Evolutionary conservation across 2,113 vertebrate species (phyloP).

Genomic region (Peucedramus taeniatus): DNA sequence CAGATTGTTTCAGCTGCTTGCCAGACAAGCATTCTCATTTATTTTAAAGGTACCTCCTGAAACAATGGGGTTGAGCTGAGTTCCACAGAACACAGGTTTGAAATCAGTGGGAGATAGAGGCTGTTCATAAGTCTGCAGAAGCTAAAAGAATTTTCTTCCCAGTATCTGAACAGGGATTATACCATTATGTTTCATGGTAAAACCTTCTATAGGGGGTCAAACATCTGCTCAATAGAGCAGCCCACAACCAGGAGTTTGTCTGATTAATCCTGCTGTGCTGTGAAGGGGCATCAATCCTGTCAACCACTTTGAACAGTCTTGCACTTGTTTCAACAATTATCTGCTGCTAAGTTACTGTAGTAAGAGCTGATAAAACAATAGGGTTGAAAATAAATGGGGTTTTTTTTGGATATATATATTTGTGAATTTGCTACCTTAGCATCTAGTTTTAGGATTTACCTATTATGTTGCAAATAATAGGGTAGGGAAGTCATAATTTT

Average conservation of each 20-base stretch:
- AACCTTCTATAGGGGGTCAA: background rate
- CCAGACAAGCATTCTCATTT: fast-evolving
- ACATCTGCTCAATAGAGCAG: background rate
- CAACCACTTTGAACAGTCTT: background rate
- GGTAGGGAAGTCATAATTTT: background rate
- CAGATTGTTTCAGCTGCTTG: background rate
- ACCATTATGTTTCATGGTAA: background rate
- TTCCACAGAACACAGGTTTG: background rate
- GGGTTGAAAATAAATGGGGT: background rate
- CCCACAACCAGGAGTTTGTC: background rate
- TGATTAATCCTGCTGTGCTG: background rate
- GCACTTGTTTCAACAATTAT: background rate
- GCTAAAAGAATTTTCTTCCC: background rate
- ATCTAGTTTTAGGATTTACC: background rate
- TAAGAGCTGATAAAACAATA: background rate
- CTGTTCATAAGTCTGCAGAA: background rate
- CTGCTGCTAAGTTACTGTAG: background rate
- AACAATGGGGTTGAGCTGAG: background rate
- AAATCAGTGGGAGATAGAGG: background rate
- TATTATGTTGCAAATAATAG: background rate
- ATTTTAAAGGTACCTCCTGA: background rate
- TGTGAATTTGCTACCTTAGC: background rate
- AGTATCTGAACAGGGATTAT: background rate
- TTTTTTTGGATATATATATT: background rate
- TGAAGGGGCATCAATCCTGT: background rate